phyloP scores from a whole-genome alignment of 2,113 vertebrate species.

The Cichladusa arquata region DNA sequence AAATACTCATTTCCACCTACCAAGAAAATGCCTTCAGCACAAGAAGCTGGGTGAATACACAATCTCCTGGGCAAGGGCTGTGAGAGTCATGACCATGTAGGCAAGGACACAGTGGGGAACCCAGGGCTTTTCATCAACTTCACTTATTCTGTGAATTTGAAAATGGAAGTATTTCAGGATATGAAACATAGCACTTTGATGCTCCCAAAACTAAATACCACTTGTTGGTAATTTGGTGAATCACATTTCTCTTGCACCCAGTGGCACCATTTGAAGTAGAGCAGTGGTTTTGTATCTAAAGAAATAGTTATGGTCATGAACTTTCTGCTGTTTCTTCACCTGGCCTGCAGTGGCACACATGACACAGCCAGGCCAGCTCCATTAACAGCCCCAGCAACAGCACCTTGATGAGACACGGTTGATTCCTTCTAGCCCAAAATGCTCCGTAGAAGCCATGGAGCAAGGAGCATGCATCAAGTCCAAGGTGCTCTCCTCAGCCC shows the following conservation, averaged over 20 bases:
- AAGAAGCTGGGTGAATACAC: background rate
- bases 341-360: rapidly evolving
- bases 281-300: background rate
- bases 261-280: background rate
- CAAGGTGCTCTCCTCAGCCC: background rate
- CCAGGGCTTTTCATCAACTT: background rate
- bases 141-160: background rate
- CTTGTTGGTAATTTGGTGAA: background rate
- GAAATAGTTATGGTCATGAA: background rate
- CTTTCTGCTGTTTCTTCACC: rapidly evolving
- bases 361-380: background rate
- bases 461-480: background rate
- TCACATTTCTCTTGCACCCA: background rate
- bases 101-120: background rate
- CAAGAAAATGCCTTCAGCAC: background rate
- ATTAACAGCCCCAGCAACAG: background rate
- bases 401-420: background rate
- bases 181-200: rapidly evolving
- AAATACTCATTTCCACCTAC: background rate
- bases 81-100: background rate
- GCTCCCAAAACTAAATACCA: background rate
- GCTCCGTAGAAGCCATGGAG: background rate
- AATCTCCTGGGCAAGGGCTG: background rate
- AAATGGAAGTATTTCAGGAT: background rate
- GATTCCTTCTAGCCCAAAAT: background rate